These are phyloP conservation scores for Macroramphosus scolopax DNA, from an alignment of 2,797 vertebrate genomes.

Conservation along the genomic window DNA sequence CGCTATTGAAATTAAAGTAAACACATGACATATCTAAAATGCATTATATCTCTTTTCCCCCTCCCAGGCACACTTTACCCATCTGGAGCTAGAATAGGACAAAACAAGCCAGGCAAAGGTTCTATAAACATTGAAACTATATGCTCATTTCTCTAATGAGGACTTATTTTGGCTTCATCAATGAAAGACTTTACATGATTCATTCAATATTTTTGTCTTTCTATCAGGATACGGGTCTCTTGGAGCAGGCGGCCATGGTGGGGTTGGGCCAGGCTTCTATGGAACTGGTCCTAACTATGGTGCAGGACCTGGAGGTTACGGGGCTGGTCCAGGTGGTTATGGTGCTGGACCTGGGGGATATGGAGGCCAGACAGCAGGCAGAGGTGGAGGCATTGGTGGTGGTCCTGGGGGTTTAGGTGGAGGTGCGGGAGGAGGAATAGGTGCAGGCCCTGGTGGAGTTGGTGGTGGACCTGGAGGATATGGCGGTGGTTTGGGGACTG, in stretches of 20 bases:
- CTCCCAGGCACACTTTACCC: slow-evolving; percentile 69
- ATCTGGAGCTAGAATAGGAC: slow-evolving; percentile 68
- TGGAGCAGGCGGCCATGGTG: slow-evolving; percentile 47
- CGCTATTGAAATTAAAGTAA: background rate
- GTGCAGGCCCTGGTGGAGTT: slow-evolving; percentile 32
- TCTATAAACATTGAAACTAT: background rate
- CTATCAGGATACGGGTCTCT: slow-evolving; percentile 60
- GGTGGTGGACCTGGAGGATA: slow-evolving; percentile 46
- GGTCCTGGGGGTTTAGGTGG: slow-evolving; percentile 47
- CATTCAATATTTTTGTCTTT: slow-evolving; percentile 19
- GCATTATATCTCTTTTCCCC: background rate
- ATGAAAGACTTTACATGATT: background rate
- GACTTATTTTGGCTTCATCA: background rate
- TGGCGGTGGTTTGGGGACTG: slow-evolving; percentile 48
- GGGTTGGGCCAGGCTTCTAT: slow-evolving; percentile 47
- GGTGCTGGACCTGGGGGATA: slow-evolving; percentile 48
- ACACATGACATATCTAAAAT: background rate
- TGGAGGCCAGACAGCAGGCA: slow-evolving; percentile 48
- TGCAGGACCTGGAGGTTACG: slow-evolving; percentile 48
- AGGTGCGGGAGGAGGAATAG: slow-evolving; percentile 40
- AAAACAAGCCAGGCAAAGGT: slow-evolving; percentile 75
- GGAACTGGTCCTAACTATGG: slow-evolving; percentile 53
- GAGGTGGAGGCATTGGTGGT: slow-evolving; percentile 26
- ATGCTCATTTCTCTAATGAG: background rate
- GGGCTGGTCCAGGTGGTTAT: slow-evolving; percentile 42